Evolutionary conservation across 2,113 vertebrate species (phyloP).

Genomic region (Grammatotria lemairii): DNA sequence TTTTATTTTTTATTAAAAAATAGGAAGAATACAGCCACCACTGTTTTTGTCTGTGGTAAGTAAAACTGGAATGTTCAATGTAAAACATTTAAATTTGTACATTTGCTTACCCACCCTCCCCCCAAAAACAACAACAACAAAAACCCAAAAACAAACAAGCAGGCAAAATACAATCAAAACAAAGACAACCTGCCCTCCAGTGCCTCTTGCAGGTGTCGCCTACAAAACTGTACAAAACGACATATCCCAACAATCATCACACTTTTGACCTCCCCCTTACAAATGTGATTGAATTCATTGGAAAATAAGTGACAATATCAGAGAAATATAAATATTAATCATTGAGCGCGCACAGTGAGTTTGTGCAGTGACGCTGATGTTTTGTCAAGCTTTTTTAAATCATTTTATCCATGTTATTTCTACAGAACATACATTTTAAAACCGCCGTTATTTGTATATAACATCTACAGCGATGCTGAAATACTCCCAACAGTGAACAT

Average conservation of each 20-base stretch:
- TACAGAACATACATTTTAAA: not conserved
- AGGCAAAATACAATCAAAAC: not conserved
- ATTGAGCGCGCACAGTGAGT: not conserved
- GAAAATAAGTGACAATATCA: not conserved
- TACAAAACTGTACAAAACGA: constrained; percentile 55
- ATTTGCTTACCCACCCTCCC: not conserved
- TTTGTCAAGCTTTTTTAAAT: constrained; percentile 1
- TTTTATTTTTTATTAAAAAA: not conserved
- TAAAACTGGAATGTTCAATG: not conserved
- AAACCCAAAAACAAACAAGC: not conserved
- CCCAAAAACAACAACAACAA: not conserved
- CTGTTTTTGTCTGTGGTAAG: not conserved
- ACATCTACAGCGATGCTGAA: not conserved
- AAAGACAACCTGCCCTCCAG: not conserved
- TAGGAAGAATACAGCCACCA: not conserved
- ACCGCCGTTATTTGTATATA: not conserved
- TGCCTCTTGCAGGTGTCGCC: not conserved
- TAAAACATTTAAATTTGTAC: constrained; percentile 22
- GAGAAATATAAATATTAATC: constrained; percentile 12
- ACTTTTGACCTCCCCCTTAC: constrained; percentile 1
- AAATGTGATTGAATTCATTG: not conserved
- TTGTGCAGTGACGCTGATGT: not conserved
- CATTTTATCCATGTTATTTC: not conserved
- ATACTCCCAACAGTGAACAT: not conserved
- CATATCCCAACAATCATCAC: not conserved